Evolutionary conservation across 2,888 invertebrate genomes (phyloP), one percentile per base, ranked within the genome.

Genomic region (Cryptops parisi): DNA sequence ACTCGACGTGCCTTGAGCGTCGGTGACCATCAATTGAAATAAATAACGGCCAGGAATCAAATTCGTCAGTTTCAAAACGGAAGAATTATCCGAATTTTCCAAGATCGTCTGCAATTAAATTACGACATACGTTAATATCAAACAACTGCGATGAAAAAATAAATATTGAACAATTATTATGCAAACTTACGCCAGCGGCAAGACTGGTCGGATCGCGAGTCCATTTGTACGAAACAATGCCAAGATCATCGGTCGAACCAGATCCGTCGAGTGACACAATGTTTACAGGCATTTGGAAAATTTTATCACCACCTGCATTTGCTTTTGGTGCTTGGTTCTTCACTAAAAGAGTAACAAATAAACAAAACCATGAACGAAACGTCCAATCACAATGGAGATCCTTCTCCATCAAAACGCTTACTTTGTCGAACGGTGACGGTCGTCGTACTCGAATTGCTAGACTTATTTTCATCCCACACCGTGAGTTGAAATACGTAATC

Each of bases 321-420:
- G 93, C 90, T 63, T 82, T 81, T 0, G 93, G 93, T 3, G 85
- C 78, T 55, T 84, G 82, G 72, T 94, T 94, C 68, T 83, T n/a
- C n/a, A n/a, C n/a, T n/a, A n/a, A n/a, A n/a, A n/a, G n/a, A n/a
- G n/a, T n/a, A n/a, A n/a, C n/a, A n/a, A n/a, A n/a, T n/a, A n/a
- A 17, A 5, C 22, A 25, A 52, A 21, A 38, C 38, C 2, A 50
- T 17, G 4, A 2, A 24, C n/a, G 24, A 44, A 5, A 44, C 22
- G 3, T 44, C 17, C 5, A 44, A 44, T 21, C 1, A n/a, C n/a
- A n/a, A n/a, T n/a, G n/a, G n/a, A n/a, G n/a, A n/a, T n/a, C 2
- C 4, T 44, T 44, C 24, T 44, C 41, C 21, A 19, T 22, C 19
- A 3, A 3, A 23, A 17, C 56, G 72, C 81, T 76, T 74, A 87